phyloP scores from a whole-genome alignment of 92 coral and sea anemone genomes.

The Metridium senile region DNA sequence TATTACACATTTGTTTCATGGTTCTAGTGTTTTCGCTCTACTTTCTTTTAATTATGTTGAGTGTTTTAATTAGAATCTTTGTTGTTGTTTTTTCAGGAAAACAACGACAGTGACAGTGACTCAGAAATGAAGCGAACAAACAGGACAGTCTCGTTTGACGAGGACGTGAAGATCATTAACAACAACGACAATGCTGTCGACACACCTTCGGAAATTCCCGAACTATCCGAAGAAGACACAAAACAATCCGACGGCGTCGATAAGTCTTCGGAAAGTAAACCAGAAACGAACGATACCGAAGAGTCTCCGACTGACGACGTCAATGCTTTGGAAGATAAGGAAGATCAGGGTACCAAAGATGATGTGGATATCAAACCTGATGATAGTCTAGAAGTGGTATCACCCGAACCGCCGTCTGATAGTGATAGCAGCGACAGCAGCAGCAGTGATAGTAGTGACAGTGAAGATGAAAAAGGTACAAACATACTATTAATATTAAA shows the following conservation, averaged over 20 bases:
- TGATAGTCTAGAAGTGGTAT: conserved; percentile 32
- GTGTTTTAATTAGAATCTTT: too few species aligned
- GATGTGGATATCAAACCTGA: conserved; percentile 10
- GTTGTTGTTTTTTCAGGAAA: conserved; percentile 9
- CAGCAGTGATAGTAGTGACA: conserved; percentile 42
- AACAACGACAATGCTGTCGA: conserved; percentile 23
- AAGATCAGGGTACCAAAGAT: conserved; percentile 42
- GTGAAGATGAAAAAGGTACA: conserved; percentile 55
- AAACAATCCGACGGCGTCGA: neutral
- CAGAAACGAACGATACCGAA: neutral
- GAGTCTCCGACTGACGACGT: conserved; percentile 17
- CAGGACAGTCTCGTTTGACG: conserved; percentile 90
- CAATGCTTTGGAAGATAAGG: conserved; percentile 11
- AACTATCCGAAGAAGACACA: neutral
- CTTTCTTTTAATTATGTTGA: too few species aligned
- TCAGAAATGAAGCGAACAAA: conserved; percentile 60
- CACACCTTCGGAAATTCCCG: conserved; percentile 25
- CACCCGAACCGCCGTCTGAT: conserved; percentile 57
- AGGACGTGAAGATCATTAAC: conserved; percentile 71
- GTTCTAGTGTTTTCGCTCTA: too few species aligned
- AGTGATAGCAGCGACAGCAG: conserved; percentile 59
- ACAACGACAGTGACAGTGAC: conserved; percentile 43
- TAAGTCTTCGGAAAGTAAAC: conserved; percentile 15
- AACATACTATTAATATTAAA: conserved; percentile 17
- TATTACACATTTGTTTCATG: too few species aligned